Evolutionary conservation across 2,113 vertebrate genomes (phyloP), one percentile per base, ranked within the genome.

Genomic region (Scatophagus argus): DNA sequence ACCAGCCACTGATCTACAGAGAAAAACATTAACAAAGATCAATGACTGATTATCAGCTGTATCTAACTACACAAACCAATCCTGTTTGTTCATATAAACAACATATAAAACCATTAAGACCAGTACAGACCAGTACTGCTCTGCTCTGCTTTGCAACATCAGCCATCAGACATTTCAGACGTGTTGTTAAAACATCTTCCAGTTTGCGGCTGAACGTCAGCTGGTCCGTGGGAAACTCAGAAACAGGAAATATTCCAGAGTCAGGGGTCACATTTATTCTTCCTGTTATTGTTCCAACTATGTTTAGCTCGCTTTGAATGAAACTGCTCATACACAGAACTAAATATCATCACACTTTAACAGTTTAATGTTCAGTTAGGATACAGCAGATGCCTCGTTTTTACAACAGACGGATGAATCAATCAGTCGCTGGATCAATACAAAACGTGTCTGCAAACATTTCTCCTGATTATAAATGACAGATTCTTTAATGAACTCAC

Each of bases 241-340:
- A 71, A 72, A 79, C 66, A 87, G 85, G 75, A 65, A 71, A 55
- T 54, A 2, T 8, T 54, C 10, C 29, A 13, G 32, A 7, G 51
- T 58, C 79, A 34, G 39, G 43, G 19, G 51, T 67, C 34, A 51
- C 6, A 4, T 32, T 29, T 43, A 38, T 39, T 32, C 62, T 83
- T 87, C 72, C 81, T 68, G 71, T 80, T 73, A 69, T 77, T 83
- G 63, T 69, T 74, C 9, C 6, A 27, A 69, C n/a, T n/a, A n/a
- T n/a, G 5, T 58, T 16, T 3, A 17, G 23, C 23, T 44, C n/a
- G n/a, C n/a, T n/a, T n/a, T n/a, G n/a, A n/a, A n/a, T n/a, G n/a
- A n/a, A n/a, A n/a, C n/a, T n/a, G n/a, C n/a, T n/a, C n/a, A n/a
- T n/a, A n/a, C n/a, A n/a, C n/a, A n/a, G n/a, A n/a, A n/a, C n/a